These are phyloP conservation scores for Cliona cf. orientalis DNA, from an alignment of 37 sponge, comb jelly and placozoan genomes.

Conservation along the genomic window DNA sequence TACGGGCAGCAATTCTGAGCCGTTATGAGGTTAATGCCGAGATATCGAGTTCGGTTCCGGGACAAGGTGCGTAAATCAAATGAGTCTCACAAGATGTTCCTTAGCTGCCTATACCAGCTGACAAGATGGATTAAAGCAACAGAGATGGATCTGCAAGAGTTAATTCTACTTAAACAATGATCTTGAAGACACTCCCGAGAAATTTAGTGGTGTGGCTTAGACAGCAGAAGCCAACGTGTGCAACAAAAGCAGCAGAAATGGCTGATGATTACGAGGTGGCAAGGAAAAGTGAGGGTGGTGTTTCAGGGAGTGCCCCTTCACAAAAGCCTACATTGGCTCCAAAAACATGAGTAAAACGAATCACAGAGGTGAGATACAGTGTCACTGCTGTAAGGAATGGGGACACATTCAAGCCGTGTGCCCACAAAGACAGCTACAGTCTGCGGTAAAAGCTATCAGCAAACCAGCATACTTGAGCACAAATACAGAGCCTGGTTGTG, in stretches of 20 bases:
- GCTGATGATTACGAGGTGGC: slow-evolving; percentile 19
- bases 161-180: slow-evolving; percentile 10
- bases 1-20: slow-evolving; percentile 25
- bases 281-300: not conserved
- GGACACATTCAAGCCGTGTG: too few relatives aligned
- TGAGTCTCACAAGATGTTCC: slow-evolving; percentile 3
- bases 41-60: slow-evolving; percentile 36
- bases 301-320: too few relatives aligned
- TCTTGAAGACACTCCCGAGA: not conserved
- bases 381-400: too few relatives aligned
- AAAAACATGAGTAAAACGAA: too few relatives aligned
- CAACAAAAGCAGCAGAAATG: not conserved
- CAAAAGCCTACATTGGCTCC: too few relatives aligned
- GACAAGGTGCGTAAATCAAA: not conserved
- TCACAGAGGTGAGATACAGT: too few relatives aligned
- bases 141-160: not conserved
- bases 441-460: too few relatives aligned
- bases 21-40: slow-evolving; percentile 45
- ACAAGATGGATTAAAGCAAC: slow-evolving; percentile 18
- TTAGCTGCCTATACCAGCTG: slow-evolving; percentile 5
- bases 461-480: too few relatives aligned
- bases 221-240: slow-evolving; percentile 8
- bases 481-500: too few relatives aligned
- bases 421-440: too few relatives aligned
- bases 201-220: slow-evolving; percentile 18